These are phyloP conservation scores for Amyelois transitella DNA, from an alignment of 1,140 invertebrate genomes.

Conservation along the genomic window DNA sequence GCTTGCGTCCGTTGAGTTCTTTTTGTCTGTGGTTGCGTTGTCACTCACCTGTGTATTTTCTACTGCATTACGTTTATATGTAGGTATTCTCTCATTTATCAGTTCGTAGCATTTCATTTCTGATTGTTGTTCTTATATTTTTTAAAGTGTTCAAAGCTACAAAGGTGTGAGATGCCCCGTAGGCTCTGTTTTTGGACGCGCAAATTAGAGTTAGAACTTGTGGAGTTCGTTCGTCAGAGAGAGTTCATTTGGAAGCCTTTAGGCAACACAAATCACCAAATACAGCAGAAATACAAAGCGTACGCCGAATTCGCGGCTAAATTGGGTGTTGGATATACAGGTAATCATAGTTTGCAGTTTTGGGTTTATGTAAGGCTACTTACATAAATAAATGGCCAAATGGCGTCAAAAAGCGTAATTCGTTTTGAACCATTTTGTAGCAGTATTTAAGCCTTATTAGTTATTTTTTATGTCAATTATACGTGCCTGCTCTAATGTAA, in stretches of 20 bases:
- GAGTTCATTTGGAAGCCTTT: conserved; percentile 59
- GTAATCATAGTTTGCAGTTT: conserved; percentile 35
- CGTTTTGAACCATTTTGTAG: neutral
- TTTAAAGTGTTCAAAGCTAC: too few relatives aligned
- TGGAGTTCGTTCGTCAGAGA: conserved; percentile 48
- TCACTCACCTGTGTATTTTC: too few relatives aligned
- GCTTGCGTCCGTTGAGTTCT: too few relatives aligned
- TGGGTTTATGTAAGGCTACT: neutral
- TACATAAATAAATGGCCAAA: neutral
- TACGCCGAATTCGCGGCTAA: conserved; percentile 60
- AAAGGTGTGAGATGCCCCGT: conserved; percentile 48
- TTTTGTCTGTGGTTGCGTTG: too few relatives aligned
- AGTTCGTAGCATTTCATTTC: too few relatives aligned
- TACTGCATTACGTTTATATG: too few relatives aligned
- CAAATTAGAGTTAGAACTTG: conserved; percentile 52
- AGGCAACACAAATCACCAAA: conserved; percentile 62
- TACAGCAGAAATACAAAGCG: conserved; percentile 63
- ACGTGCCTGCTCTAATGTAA: too few relatives aligned
- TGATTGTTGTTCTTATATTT: too few relatives aligned
- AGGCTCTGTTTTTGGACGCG: conserved; percentile 60
- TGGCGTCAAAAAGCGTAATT: neutral
- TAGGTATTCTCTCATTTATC: too few relatives aligned
- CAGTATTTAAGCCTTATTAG: neutral
- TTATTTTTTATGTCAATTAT: neutral
- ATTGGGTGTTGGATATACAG: conserved; percentile 52